Conservation (phyloP, 1,140 invertebrate genomes). For the Hylaeus volcanicus region DNA sequence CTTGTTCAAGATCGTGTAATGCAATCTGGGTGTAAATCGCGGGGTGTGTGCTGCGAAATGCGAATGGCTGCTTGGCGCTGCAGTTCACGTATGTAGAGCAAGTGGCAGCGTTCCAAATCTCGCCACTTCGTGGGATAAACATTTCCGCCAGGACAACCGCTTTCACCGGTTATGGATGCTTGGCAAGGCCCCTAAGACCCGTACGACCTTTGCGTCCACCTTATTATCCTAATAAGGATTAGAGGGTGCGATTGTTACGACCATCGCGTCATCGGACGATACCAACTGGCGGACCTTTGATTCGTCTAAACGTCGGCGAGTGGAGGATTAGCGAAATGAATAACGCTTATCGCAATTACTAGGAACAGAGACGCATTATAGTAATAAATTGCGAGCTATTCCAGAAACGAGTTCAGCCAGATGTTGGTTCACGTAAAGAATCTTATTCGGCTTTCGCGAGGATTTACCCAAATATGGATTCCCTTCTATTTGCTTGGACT, state of each 20-base stretch:
- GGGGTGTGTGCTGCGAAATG: conserved; percentile 64
- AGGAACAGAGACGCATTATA: background rate
- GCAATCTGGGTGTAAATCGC: conserved; percentile 74
- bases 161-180: conserved; percentile 43
- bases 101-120: conserved; percentile 78
- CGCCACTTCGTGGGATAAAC: conserved; percentile 70
- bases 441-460: background rate
- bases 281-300: background rate
- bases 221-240: conserved; percentile 25
- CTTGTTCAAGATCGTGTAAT: conserved; percentile 72
- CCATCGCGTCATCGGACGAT: background rate
- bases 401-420: background rate
- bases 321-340: background rate
- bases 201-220: conserved; percentile 20
- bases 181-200: conserved; percentile 17
- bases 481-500: background rate
- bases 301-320: background rate
- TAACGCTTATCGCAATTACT: background rate
- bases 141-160: conserved; percentile 69
- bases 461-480: background rate
- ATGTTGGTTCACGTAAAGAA: background rate
- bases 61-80: conserved; percentile 68
- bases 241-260: background rate
- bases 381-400: conserved; percentile 5
- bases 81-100: conserved; percentile 76